Evolutionary conservation across 1,140 invertebrate genomes (phyloP), one percentile per base, ranked within the genome.

Genomic region (Battus philenor): DNA sequence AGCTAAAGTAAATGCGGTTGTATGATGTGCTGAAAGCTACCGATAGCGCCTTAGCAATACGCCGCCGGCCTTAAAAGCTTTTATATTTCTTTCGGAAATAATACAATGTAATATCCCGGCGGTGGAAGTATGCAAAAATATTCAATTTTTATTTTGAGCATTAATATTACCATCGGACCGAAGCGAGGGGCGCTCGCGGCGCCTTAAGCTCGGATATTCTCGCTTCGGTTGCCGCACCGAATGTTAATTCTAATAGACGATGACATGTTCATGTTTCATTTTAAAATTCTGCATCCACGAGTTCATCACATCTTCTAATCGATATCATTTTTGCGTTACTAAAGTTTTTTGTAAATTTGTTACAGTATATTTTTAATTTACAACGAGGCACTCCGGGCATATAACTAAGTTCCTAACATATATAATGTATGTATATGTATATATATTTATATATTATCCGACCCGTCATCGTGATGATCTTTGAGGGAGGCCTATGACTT

Each of bases 41-140:
- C 60, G 65, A 70, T 68, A 74, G 64, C 67, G 59, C 59, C 68
- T 76, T 71, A 73, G 41, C 66, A 64, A 63, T 57, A 64, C 62
- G 70, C 74, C 75, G 59, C 47, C 54, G 71, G 79, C 75, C 41
- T 72, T 71, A 80, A 81, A 81, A 81, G 80, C 80, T 80, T 80
- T 84, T 75, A 79, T 61, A 74, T 71, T 78, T 68, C 76, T 68
- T 63, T 68, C 59, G 69, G 65, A 77, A 81, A 73, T 81, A 81
- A 78, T 77, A 80, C 73, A 72, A 46, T 68, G 73, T 83, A 77
- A 77, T 78, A 71, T 68, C 65, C 56, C 47, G 33, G 47, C 49
- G 50, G 16, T 34, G 62, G 54, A 70, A 65, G 63, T 78, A 80
- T 79, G 74, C 69, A 77, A 77, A 83, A 81, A 79, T 84, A 81